Percentiles rank a stretch among this genome's conserved stretches.
Evolutionary conservation across 2,797 vertebrate genomes (phyloP).

Genomic region (Lagocephalus sceleratus): DNA sequence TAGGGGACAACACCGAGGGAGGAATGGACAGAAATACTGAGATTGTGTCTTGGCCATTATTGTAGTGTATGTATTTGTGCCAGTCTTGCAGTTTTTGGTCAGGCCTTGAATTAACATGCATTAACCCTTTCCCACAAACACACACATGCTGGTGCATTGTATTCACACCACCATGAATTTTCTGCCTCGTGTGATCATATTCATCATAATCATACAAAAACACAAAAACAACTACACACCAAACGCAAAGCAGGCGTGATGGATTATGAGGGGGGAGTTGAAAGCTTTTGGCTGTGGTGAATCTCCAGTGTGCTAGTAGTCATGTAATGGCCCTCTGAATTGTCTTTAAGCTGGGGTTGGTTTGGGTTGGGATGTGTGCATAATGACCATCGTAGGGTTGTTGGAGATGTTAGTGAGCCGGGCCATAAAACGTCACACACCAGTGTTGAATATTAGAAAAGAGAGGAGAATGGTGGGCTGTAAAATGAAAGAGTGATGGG

Average conservation of each 20-base stretch:
- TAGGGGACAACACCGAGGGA: too few relatives aligned
- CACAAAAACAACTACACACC: slow-evolving; percentile 13
- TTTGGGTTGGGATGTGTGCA: slow-evolving; percentile 12
- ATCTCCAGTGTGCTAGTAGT: slow-evolving; percentile 56
- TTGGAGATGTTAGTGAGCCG: slow-evolving; percentile 47
- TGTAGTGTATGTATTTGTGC: slow-evolving; percentile 59
- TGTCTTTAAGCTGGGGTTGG: slow-evolving; percentile 66
- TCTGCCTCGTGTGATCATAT: not conserved
- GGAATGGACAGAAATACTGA: slow-evolving; percentile 23
- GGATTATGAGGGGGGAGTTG: slow-evolving; percentile 29
- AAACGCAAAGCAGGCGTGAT: not conserved
- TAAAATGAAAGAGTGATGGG: slow-evolving; percentile 44
- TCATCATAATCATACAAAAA: not conserved
- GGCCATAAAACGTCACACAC: too few relatives aligned
- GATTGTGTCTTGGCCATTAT: slow-evolving; percentile 61
- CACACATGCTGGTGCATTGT: slow-evolving; percentile 9
- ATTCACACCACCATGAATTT: slow-evolving; percentile 1
- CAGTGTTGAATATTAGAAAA: slow-evolving; percentile 1
- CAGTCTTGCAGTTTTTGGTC: slow-evolving; percentile 56
- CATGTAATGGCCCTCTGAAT: slow-evolving; percentile 74
- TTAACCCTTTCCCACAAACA: slow-evolving; percentile 7
- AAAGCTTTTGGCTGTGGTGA: slow-evolving; percentile 54
- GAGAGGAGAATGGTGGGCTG: slow-evolving; percentile 28
- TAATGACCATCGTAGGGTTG: slow-evolving; percentile 42
- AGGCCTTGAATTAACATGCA: slow-evolving; percentile 30